Conservation (phyloP, 2,888 invertebrate species). For the Oscheius myriophilus region DNA sequence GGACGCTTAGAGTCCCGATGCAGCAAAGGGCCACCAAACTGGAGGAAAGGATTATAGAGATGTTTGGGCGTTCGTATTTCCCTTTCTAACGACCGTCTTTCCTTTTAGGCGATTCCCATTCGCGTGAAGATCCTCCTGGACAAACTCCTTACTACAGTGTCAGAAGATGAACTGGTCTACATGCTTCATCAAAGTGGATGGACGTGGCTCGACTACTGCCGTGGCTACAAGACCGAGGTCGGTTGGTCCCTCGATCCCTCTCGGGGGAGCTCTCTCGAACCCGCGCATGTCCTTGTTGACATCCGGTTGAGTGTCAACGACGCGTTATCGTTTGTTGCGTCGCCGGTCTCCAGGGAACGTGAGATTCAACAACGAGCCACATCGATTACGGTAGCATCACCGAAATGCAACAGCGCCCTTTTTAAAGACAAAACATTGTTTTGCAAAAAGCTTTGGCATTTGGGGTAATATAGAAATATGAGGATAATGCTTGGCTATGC, state of each 20-base stretch:
- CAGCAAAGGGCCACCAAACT: no score
- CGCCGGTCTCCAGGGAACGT: slow-evolving; percentile 1
- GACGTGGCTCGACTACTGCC: slow-evolving; percentile 25
- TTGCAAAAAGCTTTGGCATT: no score
- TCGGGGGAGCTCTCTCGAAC: background rate
- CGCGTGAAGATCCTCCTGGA: slow-evolving; percentile 29
- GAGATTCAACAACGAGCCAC: no score
- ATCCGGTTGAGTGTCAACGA: slow-evolving; percentile 22
- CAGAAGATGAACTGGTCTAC: slow-evolving; percentile 22
- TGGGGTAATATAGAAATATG: no score
- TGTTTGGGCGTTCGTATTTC: no score
- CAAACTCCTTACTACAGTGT: slow-evolving; percentile 2
- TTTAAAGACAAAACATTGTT: no score
- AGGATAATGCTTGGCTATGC: no score
- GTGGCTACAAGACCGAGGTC: slow-evolving; percentile 29
- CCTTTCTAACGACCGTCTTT: background rate
- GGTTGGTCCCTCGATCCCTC: slow-evolving; percentile 3
- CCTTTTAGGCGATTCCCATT: slow-evolving; percentile 29
- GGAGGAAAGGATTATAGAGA: no score
- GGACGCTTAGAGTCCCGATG: no score
- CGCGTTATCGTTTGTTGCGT: slow-evolving; percentile 13
- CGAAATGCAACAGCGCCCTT: no score
- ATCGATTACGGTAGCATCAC: no score
- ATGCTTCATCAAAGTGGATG: slow-evolving; percentile 12
- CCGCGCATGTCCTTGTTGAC: slow-evolving; percentile 10